Conservation (phyloP, 2,113 vertebrate species). For the Rhabdornis inornatus region DNA sequence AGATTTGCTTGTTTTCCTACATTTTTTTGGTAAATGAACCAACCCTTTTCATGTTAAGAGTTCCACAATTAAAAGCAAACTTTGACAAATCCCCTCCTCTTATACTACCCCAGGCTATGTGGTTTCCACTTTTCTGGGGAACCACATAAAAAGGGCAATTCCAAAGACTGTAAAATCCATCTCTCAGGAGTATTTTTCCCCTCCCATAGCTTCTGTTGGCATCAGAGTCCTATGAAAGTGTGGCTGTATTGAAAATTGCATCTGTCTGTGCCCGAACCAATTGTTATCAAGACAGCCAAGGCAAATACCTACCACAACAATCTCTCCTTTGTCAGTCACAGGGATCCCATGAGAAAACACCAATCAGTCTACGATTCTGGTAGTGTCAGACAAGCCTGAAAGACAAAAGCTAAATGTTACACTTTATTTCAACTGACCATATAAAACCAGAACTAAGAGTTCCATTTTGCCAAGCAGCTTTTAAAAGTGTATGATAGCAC, state of each 20-base stretch:
- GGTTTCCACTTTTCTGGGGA: background rate
- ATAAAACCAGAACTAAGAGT: background rate
- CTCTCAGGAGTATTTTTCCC: background rate
- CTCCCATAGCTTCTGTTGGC: background rate
- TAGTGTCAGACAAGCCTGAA: background rate
- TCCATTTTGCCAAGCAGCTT: background rate
- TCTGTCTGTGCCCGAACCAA: background rate
- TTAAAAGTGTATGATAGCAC: background rate
- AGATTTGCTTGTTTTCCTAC: background rate
- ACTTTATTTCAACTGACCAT: background rate
- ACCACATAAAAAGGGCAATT: background rate
- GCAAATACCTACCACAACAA: constrained; percentile 37
- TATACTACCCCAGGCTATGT: background rate
- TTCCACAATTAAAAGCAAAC: background rate
- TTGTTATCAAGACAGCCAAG: background rate
- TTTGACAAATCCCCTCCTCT: background rate
- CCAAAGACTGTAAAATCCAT: background rate
- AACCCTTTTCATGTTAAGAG: background rate
- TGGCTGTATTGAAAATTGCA: background rate
- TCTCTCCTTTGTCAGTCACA: constrained; percentile 29
- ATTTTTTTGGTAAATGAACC: background rate
- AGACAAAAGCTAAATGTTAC: background rate
- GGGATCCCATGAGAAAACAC: constrained; percentile 36
- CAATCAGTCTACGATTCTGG: background rate
- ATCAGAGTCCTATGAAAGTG: background rate